These are phyloP conservation scores for Meteorus colon DNA, from an alignment of 2,888 invertebrate genomes.

Conservation along the genomic window DNA sequence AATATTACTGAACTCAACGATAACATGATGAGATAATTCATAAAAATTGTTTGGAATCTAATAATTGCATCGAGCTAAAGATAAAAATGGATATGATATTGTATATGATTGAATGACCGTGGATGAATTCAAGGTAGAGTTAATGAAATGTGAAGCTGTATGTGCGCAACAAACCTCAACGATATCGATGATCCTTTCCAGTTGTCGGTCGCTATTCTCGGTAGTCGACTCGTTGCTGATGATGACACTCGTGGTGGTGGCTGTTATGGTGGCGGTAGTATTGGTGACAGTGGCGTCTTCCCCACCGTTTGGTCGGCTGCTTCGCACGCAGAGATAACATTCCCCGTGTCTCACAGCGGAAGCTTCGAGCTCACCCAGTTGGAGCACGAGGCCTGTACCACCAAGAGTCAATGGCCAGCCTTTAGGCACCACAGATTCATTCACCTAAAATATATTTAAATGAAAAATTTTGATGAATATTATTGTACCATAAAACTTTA, in stretches of 20 bases:
- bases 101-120: background rate
- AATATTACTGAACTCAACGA: background rate
- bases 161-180: constrained; percentile 66
- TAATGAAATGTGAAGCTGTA: constrained; percentile 45
- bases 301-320: constrained; percentile 58
- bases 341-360: constrained; percentile 78
- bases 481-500: background rate
- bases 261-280: constrained; percentile 51
- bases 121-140: constrained; percentile 5
- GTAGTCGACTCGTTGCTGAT: constrained; percentile 37
- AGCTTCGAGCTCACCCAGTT: constrained; percentile 79
- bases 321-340: constrained; percentile 79
- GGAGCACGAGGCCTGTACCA: constrained; percentile 78
- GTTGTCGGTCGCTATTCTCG: constrained; percentile 43
- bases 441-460: constrained; percentile 73
- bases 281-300: constrained; percentile 55
- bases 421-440: constrained; percentile 75
- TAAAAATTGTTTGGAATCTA: background rate
- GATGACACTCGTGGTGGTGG: constrained; percentile 51
- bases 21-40: background rate
- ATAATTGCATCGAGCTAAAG: background rate
- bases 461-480: constrained; percentile 12
- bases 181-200: constrained; percentile 57
- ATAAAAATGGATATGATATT: background rate
- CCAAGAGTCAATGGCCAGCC: constrained; percentile 82